phyloP scores from a whole-genome alignment of 1,140 invertebrate genomes.

The Zaprionus africanus region DNA sequence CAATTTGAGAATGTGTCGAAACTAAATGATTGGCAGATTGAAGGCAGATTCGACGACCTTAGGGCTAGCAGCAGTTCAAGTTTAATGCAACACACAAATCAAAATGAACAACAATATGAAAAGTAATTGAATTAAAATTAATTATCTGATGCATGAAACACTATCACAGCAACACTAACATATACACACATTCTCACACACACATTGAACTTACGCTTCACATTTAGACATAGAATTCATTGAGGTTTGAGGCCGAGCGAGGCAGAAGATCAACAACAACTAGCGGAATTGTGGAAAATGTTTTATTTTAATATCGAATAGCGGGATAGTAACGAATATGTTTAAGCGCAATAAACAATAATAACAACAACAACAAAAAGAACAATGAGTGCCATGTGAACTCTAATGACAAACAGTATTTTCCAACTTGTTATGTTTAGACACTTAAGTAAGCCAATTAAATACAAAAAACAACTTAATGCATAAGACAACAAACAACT shows the following conservation, averaged over 20 bases:
- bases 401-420: constrained; percentile 40
- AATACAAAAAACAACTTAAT: constrained; percentile 36
- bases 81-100: constrained; percentile 44
- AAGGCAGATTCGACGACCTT: constrained; percentile 15
- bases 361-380: constrained; percentile 2
- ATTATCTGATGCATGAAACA: constrained; percentile 43
- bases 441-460: constrained; percentile 54
- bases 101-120: constrained; percentile 37
- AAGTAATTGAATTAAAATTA: constrained; percentile 45
- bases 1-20: constrained; percentile 33
- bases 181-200: constrained; percentile 1
- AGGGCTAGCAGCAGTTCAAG: constrained; percentile 31
- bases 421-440: constrained; percentile 72
- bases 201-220: constrained; percentile 49
- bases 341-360: constrained; percentile 66
- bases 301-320: constrained; percentile 54
- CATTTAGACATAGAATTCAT: constrained; percentile 54
- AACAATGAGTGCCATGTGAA: not conserved
- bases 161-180: constrained; percentile 2
- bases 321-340: constrained; percentile 47
- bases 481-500: constrained; percentile 27
- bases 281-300: constrained; percentile 50
- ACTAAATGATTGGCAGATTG: constrained; percentile 41
- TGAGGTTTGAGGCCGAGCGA: constrained; percentile 14
- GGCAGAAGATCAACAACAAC: constrained; percentile 39